Evolutionary conservation across 2,888 invertebrate species (phyloP), one percentile per base, ranked within the genome.

Genomic region (Idaea aversata): DNA sequence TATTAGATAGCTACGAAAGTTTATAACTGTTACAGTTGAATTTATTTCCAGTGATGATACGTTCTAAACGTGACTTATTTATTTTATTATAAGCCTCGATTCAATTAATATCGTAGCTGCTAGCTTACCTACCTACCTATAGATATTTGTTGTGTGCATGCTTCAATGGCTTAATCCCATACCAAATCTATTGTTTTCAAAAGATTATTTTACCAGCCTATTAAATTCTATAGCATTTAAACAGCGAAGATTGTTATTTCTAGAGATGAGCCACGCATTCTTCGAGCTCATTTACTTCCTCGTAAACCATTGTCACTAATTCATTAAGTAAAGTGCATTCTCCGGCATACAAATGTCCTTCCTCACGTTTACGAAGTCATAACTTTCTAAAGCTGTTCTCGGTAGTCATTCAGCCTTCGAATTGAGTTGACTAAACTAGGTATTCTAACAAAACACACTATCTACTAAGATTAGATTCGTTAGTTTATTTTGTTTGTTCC

Each of bases 321-420:
- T 87, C 85, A 88, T 87, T 88, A 86, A 77, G 70, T 75, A 72
- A 75, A 82, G 83, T 84, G 86, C 85, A 85, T 86, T 87, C 82
- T 80, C 79, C 78, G 72, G 85, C 83, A 88, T 86, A 87, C 87
- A 82, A 87, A 85, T 85, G 82, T 81, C 81, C 83, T 85, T 83
- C 75, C 74, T 69, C 72, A 66, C 67, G 70, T 67, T 68, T 62
- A 65, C 64, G 36, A 65, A 60, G 35, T 57, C 66, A 63, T 65
- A 77, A 81, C 83, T 85, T 86, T 86, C 83, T 83, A 86, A 77
- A 74, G 72, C 75, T 67, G 75, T 71, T 73, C 62, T 61, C 47
- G 13, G 47, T 47, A 47, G 47, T 47, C 47, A 47, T 7, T 47
- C 47, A 47, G 13, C 47, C 47, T 47, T 47, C 47, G 47, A 10